Percentiles rank a stretch among this genome's conserved stretches.
phyloP scores from a whole-genome alignment of 1,140 invertebrate species.

The Apis cerana region DNA sequence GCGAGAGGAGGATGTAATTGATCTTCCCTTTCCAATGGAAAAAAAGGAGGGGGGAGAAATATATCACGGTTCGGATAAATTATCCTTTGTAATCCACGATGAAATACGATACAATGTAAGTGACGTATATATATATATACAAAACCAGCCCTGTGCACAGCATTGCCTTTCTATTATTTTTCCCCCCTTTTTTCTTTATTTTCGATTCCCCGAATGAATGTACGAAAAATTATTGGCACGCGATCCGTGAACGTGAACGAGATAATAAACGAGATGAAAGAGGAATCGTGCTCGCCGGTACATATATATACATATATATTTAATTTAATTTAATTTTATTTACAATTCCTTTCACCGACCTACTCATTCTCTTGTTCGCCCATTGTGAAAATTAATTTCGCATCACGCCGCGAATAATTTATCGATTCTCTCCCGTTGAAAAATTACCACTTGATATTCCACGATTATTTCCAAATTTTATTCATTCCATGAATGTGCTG shows the following conservation, averaged over 20 bases:
- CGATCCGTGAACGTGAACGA: not conserved
- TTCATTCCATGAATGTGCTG: too few species aligned
- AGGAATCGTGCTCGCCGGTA: not conserved
- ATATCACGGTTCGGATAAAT: not conserved
- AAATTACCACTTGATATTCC: too few species aligned
- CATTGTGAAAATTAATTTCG: not conserved
- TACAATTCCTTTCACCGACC: too few species aligned
- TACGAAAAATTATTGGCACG: constrained; percentile 6
- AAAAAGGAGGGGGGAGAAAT: not conserved
- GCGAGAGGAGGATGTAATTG: too few species aligned
- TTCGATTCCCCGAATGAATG: not conserved
- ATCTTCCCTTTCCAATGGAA: too few species aligned
- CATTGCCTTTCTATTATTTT: not conserved
- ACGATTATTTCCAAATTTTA: too few species aligned
- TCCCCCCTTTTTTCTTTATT: not conserved
- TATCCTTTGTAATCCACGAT: not conserved
- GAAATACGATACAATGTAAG: too few species aligned
- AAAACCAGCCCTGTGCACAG: too few species aligned
- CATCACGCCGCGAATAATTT: too few species aligned
- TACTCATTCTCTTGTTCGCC: not conserved
- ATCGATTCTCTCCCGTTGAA: too few species aligned
- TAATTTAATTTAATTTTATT: not conserved
- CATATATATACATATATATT: not conserved
- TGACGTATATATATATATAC: too few species aligned
- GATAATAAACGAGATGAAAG: not conserved